Conservation (phyloP, 2,888 invertebrate genomes). For the Drosophila stalkeri region DNA sequence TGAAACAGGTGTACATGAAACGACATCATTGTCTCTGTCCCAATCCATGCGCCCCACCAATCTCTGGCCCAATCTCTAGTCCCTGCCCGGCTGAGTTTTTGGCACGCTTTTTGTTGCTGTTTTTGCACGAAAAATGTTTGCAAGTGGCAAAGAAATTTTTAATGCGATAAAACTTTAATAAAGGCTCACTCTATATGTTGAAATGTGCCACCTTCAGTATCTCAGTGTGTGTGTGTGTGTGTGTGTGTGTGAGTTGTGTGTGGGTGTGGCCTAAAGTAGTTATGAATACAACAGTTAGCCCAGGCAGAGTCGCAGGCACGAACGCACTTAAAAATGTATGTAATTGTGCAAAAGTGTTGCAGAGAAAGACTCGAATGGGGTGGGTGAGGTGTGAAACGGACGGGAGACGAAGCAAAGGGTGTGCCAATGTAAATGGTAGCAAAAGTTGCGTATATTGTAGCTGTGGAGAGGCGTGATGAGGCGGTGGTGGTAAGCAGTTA, state of each 20-base stretch:
- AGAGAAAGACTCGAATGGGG: conserved; percentile 18
- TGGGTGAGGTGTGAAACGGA: not conserved
- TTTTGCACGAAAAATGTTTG: conserved; percentile 74
- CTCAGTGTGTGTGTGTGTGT: conserved; percentile 5
- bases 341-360: conserved; percentile 79
- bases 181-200: conserved; percentile 63
- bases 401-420: not conserved
- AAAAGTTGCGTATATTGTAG: conserved; percentile 49
- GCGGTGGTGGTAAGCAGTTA: conserved; percentile 54
- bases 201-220: not conserved
- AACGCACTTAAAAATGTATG: conserved; percentile 82
- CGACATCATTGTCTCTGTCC: conserved; percentile 73
- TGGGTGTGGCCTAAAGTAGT: conserved; percentile 73
- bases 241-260: not conserved
- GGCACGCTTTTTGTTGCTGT: conserved; percentile 66
- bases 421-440: conserved; percentile 50
- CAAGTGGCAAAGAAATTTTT: conserved; percentile 74
- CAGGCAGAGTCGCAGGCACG: conserved; percentile 61
- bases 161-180: conserved; percentile 82
- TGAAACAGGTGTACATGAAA: conserved; percentile 79
- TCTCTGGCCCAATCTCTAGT: conserved; percentile 50
- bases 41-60: conserved; percentile 26
- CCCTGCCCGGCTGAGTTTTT: conserved; percentile 69
- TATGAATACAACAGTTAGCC: conserved; percentile 77
- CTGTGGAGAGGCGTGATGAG: not conserved